Evolutionary conservation across 2,113 vertebrate species (phyloP).

Genomic region (Dipodomys merriami): DNA sequence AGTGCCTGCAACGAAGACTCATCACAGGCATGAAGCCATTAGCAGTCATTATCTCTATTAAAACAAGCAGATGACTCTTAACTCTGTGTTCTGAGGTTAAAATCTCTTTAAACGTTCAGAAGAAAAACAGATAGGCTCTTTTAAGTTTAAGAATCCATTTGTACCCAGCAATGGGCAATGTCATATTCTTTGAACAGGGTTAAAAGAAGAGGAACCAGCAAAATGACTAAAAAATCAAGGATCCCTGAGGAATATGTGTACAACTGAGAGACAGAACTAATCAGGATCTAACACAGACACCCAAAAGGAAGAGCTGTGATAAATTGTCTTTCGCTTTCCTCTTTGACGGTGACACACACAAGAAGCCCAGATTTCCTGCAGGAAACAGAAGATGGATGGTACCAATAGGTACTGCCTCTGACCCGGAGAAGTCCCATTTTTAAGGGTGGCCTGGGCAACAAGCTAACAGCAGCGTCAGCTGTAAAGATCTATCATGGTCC

Average conservation of each 20-base stretch:
- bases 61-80: constrained; percentile 18
- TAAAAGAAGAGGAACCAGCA: background rate
- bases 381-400: constrained; percentile 63
- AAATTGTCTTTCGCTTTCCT: constrained; percentile 23
- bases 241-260: background rate
- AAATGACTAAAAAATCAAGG: background rate
- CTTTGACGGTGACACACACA: constrained; percentile 18
- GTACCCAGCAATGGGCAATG: background rate
- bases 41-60: constrained; percentile 1
- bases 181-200: background rate
- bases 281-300: constrained; percentile 50
- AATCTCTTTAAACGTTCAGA: constrained; percentile 38
- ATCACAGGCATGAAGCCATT: background rate
- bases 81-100: background rate
- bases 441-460: background rate
- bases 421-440: background rate
- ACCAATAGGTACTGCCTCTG: background rate
- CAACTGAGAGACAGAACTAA: background rate
- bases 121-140: constrained; percentile 41
- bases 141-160: constrained; percentile 22
- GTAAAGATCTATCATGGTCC: background rate
- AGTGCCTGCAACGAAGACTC: background rate
- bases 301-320: constrained; percentile 9
- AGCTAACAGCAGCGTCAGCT: background rate
- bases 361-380: constrained; percentile 64